Percentiles rank a stretch among this genome's conserved stretches.
These are phyloP conservation scores for Dryococelus australis DNA, from an alignment of 2,888 invertebrate species.

Conservation along the genomic window DNA sequence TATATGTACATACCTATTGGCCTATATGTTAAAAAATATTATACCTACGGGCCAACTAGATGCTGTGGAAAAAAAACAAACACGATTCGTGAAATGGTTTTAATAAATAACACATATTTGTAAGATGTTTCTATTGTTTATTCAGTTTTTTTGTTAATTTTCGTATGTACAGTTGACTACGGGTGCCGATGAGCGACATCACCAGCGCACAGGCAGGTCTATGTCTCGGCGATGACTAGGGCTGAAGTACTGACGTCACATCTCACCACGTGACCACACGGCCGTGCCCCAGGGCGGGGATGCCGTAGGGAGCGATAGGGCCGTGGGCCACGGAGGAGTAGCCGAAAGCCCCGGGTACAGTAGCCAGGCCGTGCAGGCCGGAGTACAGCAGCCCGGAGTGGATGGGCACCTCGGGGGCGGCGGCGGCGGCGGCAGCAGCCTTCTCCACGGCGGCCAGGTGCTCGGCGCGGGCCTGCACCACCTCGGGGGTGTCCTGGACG, in stretches of 20 bases:
- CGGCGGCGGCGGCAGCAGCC: slow-evolving; percentile 50
- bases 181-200: background rate
- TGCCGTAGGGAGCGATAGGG: slow-evolving; percentile 53
- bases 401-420: slow-evolving; percentile 47
- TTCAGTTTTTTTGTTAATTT: background rate
- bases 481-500: slow-evolving; percentile 31
- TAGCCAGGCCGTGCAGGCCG: slow-evolving; percentile 58
- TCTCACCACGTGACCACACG: background rate
- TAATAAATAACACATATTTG: too few relatives aligned
- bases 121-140: background rate
- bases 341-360: slow-evolving; percentile 51
- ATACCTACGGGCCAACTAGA: too few relatives aligned
- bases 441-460: slow-evolving; percentile 57
- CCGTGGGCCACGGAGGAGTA: slow-evolving; percentile 17
- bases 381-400: slow-evolving; percentile 35
- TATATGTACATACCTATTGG: too few relatives aligned
- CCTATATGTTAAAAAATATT: too few relatives aligned
- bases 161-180: background rate
- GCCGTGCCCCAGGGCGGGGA: background rate
- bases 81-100: too few relatives aligned
- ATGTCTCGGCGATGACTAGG: background rate
- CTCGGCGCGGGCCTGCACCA: slow-evolving; percentile 51
- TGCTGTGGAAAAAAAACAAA: too few relatives aligned
- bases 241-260: background rate
- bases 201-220: background rate